Conservation (phyloP, 2,888 invertebrate species). For the Lypha dubia region DNA sequence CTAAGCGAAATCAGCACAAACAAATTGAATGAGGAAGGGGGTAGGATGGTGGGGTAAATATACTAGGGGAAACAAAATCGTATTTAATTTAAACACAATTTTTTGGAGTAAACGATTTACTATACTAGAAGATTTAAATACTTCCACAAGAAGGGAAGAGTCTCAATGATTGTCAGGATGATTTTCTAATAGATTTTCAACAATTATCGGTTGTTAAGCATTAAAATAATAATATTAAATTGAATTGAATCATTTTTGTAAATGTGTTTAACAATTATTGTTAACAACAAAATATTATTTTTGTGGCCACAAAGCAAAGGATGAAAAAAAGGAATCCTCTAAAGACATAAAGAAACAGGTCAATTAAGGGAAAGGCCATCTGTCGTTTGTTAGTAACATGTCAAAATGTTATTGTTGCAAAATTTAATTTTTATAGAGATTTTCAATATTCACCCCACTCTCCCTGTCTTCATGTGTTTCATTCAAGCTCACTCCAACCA, state of each 20-base stretch:
- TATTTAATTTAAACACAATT: conserved; percentile 41
- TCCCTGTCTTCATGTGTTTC: too few relatives aligned
- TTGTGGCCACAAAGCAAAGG: conserved; percentile 16
- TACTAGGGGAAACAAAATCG: neutral
- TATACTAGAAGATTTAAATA: too few relatives aligned
- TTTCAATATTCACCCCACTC: conserved; percentile 33
- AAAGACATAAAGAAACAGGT: conserved; percentile 64
- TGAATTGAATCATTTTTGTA: conserved; percentile 33
- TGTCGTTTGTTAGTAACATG: conserved; percentile 70
- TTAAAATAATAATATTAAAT: conserved; percentile 48
- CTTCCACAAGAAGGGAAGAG: too few relatives aligned
- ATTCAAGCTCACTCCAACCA: conserved; percentile 23
- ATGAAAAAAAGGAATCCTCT: conserved; percentile 31
- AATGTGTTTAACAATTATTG: conserved; percentile 10
- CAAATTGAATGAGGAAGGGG: neutral
- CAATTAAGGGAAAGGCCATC: conserved; percentile 71
- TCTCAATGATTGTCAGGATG: conserved; percentile 50
- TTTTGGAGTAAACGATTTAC: conserved; percentile 34
- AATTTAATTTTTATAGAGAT: conserved; percentile 48
- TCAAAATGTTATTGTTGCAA: conserved; percentile 72
- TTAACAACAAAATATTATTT: conserved; percentile 43
- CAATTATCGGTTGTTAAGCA: conserved; percentile 64
- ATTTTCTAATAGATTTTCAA: conserved; percentile 59
- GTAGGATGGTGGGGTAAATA: neutral
- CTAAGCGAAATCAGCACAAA: neutral